Percentiles rank a stretch among this genome's conserved stretches.
phyloP scores from a whole-genome alignment of 2,888 invertebrate species.

The Mellilla xanthometata region DNA sequence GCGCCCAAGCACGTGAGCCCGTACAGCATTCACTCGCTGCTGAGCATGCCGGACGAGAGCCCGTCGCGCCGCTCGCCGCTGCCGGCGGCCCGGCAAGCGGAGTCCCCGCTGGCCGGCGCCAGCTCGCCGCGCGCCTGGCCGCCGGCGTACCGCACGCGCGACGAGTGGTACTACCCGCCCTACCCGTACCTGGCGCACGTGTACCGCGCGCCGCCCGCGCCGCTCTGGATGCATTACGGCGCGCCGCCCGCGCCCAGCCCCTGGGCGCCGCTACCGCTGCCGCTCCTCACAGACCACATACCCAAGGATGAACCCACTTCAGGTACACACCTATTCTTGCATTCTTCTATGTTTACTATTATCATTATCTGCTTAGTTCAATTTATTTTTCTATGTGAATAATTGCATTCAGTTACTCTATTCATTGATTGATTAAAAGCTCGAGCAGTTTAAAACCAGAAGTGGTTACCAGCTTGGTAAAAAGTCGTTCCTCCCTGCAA shows the following conservation, averaged over 20 bases:
- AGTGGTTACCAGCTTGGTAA: no score
- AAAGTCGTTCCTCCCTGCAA: no score
- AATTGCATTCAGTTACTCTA: no score
- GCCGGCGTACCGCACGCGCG: conserved; percentile 46
- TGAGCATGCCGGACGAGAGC: conserved; percentile 84
- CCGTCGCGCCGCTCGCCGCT: conserved; percentile 61
- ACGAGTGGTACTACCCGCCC: conserved; percentile 57
- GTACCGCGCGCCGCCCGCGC: conserved; percentile 61
- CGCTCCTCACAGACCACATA: conserved; percentile 74
- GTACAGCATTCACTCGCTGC: conserved; percentile 92
- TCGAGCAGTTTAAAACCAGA: no score
- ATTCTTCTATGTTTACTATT: not conserved
- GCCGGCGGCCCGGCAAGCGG: conserved; percentile 62
- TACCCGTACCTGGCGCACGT: conserved; percentile 71
- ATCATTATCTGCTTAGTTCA: not conserved
- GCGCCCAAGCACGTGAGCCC: conserved; percentile 84
- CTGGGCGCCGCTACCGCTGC: conserved; percentile 78
- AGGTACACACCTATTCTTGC: conserved; percentile 53
- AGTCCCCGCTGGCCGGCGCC: conserved; percentile 64
- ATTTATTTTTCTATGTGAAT: no score
- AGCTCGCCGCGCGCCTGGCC: conserved; percentile 61
- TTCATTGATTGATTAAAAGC: no score
- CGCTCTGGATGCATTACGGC: conserved; percentile 76
- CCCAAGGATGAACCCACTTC: conserved; percentile 83
- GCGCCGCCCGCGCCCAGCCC: conserved; percentile 78